Evolutionary conservation across 1,140 invertebrate genomes (phyloP), one percentile per base, ranked within the genome.

Genomic region (Temnothorax curvispinosus): DNA sequence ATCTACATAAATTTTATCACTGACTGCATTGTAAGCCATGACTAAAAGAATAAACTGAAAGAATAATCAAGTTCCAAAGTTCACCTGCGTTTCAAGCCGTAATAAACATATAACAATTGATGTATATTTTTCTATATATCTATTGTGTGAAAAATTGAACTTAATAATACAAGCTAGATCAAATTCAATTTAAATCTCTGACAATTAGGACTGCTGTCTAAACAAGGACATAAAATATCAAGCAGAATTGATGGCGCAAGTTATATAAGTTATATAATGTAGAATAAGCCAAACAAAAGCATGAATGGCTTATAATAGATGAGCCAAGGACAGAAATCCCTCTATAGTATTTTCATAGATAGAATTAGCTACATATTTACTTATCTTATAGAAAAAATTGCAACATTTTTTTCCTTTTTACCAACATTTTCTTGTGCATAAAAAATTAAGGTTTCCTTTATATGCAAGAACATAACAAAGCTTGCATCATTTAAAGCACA

Each of bases 241-340:
- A 35, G 7, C 7, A 67, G 18, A 38, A 54, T 67, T 52, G 41
- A 65, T 21, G 18, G 7, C 15, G 1, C 13, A 41, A 50, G 27
- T 27, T 27, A 27, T 27, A 27, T 3, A 50, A 52, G 35, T 50
- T 35, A 69, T 8, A 69, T 5, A 81, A 69, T 81, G 41, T 18
- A 41, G 13, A 27, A 27, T 69, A 41, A 27, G 27, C 13, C 21
- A 41, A 80, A 69, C n/a, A 27, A 56, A 52, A 81, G 32, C 5
- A 41, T 41, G 38, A 35, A 35, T 27, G 13, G 35, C 13, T 81
- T 69, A 81, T 81, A 81, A 69, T 81, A 69, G 77, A 78, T 8
- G 62, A 32, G 5, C 18, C 76, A 65, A 78, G 58, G 58, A 67
- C 58, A 27, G 67, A 86, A 58, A 65, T 32, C 2, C 6, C 58